phyloP scores from a whole-genome alignment of 2,797 vertebrate genomes.

The Takifugu rubripes region DNA sequence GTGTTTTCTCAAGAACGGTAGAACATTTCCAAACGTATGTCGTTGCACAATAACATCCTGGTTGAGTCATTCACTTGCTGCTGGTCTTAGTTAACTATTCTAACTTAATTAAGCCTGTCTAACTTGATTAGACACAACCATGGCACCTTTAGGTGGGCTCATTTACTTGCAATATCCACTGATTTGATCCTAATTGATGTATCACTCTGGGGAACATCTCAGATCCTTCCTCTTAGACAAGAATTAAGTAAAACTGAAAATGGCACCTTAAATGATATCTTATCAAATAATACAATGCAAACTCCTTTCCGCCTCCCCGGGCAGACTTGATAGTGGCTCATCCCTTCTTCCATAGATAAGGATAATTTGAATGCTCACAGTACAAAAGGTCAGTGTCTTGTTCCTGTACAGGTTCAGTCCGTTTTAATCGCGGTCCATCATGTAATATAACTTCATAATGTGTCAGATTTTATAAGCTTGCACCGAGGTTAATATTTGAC shows the following conservation, averaged over 20 bases:
- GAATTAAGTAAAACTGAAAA: too few relatives aligned
- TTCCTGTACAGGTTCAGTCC: not conserved
- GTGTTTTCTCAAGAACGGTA: not conserved
- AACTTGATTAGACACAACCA: not conserved
- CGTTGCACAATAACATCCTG: constrained; percentile 5
- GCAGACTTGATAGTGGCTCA: too few relatives aligned
- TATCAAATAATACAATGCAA: too few relatives aligned
- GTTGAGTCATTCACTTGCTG: constrained; percentile 26
- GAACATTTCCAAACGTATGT: not conserved
- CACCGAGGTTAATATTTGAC: constrained; percentile 44
- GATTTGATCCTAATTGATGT: too few relatives aligned
- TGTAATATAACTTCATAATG: not conserved
- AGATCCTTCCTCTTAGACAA: too few relatives aligned
- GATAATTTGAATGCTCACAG: constrained; percentile 10
- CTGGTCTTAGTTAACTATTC: constrained; percentile 13
- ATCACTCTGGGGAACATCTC: too few relatives aligned
- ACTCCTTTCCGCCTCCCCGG: too few relatives aligned
- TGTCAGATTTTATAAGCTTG: constrained; percentile 5
- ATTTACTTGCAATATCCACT: not conserved
- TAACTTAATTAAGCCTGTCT: not conserved
- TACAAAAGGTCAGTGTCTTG: not conserved
- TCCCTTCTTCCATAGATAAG: too few relatives aligned
- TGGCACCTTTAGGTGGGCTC: not conserved
- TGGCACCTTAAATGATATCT: too few relatives aligned
- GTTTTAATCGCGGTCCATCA: accelerated